These are phyloP conservation scores for Acrossocheilus wenchowensis DNA, from an alignment of 2,797 vertebrate species.

Conservation along the genomic window DNA sequence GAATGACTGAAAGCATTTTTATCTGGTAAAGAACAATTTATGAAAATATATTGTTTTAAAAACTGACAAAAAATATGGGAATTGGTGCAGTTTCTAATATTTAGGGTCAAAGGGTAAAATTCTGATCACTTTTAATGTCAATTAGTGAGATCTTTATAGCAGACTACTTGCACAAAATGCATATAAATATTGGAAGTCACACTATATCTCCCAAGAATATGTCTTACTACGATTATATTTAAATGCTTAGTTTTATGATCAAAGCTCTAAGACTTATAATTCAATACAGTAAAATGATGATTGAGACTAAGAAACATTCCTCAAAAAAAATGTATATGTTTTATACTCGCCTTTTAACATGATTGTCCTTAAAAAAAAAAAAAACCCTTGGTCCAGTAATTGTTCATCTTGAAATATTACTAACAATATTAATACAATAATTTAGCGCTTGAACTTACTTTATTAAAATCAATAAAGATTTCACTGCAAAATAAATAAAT, in stretches of 20 bases:
- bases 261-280: background rate
- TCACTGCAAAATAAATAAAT: background rate
- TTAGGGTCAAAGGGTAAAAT: background rate
- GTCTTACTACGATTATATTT: background rate
- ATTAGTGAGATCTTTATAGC: background rate
- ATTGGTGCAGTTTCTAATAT: background rate
- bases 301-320: background rate
- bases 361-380: background rate
- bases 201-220: background rate
- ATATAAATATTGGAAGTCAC: background rate
- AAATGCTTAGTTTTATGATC: background rate
- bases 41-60: background rate
- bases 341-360: background rate
- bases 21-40: background rate
- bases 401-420: background rate
- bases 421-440: background rate
- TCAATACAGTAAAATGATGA: background rate
- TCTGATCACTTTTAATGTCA: background rate
- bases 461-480: background rate
- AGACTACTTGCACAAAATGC: background rate
- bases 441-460: background rate
- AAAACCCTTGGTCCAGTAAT: background rate
- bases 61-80: background rate
- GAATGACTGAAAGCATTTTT: background rate
- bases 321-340: background rate